Evolutionary conservation across 2,113 vertebrate species (phyloP), one percentile per base, ranked within the genome.

Genomic region (Gambusia holbrooki): DNA sequence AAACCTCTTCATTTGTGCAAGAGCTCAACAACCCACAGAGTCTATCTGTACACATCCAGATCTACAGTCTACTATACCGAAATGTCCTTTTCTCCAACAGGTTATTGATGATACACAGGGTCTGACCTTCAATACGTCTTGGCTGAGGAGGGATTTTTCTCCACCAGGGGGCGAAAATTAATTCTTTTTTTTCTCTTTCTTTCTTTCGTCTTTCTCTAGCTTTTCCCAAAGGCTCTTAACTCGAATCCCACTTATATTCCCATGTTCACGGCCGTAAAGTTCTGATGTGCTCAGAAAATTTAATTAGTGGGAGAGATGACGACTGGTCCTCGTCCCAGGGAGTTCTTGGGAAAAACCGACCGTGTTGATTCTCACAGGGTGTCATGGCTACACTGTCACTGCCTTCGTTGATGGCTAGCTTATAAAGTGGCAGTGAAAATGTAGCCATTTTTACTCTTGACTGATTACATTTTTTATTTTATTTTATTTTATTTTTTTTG

Each of bases 91-190:
- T 69, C 67, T 72, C 64, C 76, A n/a, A 19, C 69, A 60, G 75
- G 48, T 68, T 81, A 84, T 79, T 82, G 76, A 67, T 71, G 65
- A 78, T 70, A 87, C 91, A 90, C 88, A 90, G 91, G 90, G 91
- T 90, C 90, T 88, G 91, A 91, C 76, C 88, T 90, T 89, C 76
- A 66, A 74, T 64, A 76, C 82, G 75, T 81, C 61, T 37, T 29
- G 29, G 78, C 82, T 67, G 70, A 73, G 76, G 66, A 84, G 79
- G 66, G 69, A 70, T 71, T 63, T 72, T 30, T 65, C 51, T 77
- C 62, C 71, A 64, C 51, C n/a, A 32, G 9, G 33, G 27, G 54
- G 25, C 1, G 3, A 25, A 33, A 45, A 30, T 28, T 15, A 25
- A 27, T 27, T 27, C 27, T 27, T 6, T 66, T 48, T 11, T 67